A percentile compares a stretch with the other conserved stretches of the same genome.
phyloP scores from a whole-genome alignment of 1,140 invertebrate species.

The Drosophila cardini region DNA sequence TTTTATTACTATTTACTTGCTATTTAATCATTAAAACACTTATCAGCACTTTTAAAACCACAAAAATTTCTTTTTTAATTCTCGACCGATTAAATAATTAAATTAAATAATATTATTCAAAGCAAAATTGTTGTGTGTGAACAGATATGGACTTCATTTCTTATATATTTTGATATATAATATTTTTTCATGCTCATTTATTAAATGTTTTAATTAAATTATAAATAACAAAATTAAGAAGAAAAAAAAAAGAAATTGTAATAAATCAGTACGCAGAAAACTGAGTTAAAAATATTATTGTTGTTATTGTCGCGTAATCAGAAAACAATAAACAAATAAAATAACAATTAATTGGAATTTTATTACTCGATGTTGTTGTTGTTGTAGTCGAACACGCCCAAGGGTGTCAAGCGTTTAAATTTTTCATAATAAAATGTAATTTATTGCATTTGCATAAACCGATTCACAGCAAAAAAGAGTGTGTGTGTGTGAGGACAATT shows the following conservation, averaged over 20 bases:
- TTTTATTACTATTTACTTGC: too few species aligned
- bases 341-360: slow-evolving; percentile 82
- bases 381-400: slow-evolving; percentile 1
- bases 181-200: slow-evolving; percentile 33
- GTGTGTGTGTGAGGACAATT: slow-evolving; percentile 49
- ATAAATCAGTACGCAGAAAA: slow-evolving; percentile 60
- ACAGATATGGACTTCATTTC: slow-evolving; percentile 14
- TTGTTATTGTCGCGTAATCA: slow-evolving; percentile 61
- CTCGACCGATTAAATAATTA: not conserved
- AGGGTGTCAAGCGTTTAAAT: slow-evolving; percentile 59
- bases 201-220: slow-evolving; percentile 70
- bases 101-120: not conserved
- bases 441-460: slow-evolving; percentile 82
- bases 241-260: slow-evolving; percentile 21
- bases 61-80: too few species aligned
- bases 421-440: slow-evolving; percentile 79
- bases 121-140: not conserved
- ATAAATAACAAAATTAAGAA: slow-evolving; percentile 24
- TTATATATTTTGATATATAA: slow-evolving; percentile 5
- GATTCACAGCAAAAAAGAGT: slow-evolving; percentile 17
- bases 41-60: too few species aligned
- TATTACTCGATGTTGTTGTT: slow-evolving; percentile 51
- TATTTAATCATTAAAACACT: too few species aligned
- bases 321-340: slow-evolving; percentile 83
- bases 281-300: not conserved